phyloP scores from a whole-genome alignment of 1,140 invertebrate genomes.

The Bombus confusus region DNA sequence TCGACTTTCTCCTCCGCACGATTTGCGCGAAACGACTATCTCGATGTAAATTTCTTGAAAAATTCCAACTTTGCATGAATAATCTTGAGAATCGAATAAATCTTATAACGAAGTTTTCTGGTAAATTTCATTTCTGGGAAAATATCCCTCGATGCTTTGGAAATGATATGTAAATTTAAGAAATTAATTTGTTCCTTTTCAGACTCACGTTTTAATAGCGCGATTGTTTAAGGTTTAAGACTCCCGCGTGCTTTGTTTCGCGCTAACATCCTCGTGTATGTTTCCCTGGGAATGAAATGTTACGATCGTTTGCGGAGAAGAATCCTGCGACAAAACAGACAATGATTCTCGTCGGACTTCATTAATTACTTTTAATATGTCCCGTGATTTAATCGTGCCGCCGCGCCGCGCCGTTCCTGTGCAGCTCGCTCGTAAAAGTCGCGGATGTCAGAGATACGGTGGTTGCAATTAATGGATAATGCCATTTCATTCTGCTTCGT shows the following conservation, averaged over 20 bases:
- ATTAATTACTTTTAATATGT: slow-evolving; percentile 64
- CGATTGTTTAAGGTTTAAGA: background rate
- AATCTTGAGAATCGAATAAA: background rate
- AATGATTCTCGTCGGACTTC: slow-evolving; percentile 45
- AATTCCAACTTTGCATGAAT: background rate
- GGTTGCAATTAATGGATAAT: too few relatives aligned
- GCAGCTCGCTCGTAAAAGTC: too few relatives aligned
- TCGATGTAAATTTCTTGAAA: background rate
- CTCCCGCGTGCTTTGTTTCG: background rate
- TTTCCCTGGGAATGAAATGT: background rate
- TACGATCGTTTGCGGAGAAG: background rate
- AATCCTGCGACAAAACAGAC: background rate
- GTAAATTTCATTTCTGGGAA: too few relatives aligned
- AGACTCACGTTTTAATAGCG: too few relatives aligned
- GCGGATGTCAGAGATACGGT: too few relatives aligned
- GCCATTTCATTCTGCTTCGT: too few relatives aligned
- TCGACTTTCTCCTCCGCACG: slow-evolving; percentile 13
- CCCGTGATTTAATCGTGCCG: slow-evolving; percentile 51
- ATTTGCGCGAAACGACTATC: background rate
- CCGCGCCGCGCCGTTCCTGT: background rate
- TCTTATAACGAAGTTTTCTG: too few relatives aligned
- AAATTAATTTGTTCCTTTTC: too few relatives aligned
- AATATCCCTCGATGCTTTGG: too few relatives aligned
- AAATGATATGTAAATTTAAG: too few relatives aligned
- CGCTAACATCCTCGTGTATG: background rate